These are phyloP conservation scores for Pristionchus maxplancki DNA, from an alignment of 2,888 invertebrate genomes.

Conservation along the genomic window DNA sequence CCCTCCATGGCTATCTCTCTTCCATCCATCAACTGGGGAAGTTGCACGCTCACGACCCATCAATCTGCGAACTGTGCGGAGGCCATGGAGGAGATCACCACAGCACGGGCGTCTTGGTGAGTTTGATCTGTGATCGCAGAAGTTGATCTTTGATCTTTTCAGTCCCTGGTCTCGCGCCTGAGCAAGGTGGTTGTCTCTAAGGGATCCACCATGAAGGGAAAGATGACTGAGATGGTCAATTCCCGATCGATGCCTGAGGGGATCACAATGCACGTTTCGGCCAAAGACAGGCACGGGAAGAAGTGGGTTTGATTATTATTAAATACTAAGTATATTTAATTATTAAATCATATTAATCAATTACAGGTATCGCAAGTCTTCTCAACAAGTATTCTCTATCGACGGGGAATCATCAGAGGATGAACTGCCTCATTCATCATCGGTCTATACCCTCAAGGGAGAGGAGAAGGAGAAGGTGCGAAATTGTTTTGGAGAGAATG, in stretches of 20 bases:
- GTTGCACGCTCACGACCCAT: conserved; percentile 89
- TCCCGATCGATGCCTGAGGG: conserved; percentile 43
- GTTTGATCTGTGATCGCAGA: not conserved
- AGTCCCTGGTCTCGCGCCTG: conserved; percentile 51
- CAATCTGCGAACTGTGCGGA: conserved; percentile 87
- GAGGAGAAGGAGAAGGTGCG: conserved; percentile 59
- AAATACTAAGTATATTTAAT: not conserved
- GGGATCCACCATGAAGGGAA: conserved; percentile 40
- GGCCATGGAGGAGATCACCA: conserved; percentile 46
- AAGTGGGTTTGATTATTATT: conserved; percentile 35
- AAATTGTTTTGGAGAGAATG: not conserved
- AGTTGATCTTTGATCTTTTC: not conserved
- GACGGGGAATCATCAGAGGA: conserved; percentile 61
- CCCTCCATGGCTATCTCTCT: conserved; percentile 84
- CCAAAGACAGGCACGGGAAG: conserved; percentile 54
- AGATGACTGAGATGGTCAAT: conserved; percentile 49
- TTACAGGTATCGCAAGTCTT: conserved; percentile 46
- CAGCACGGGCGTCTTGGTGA: conserved; percentile 57
- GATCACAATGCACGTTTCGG: conserved; percentile 39
- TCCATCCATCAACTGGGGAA: conserved; percentile 86
- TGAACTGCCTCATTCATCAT: conserved; percentile 50
- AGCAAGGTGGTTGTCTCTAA: conserved; percentile 51
- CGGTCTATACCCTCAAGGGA: conserved; percentile 15
- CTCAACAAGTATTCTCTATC: conserved; percentile 62
- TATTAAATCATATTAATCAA: no score